Percentiles rank a stretch among this genome's conserved stretches.
These are phyloP conservation scores for Enteromius paludinosus DNA, from an alignment of 2,797 vertebrate genomes.

Conservation along the genomic window DNA sequence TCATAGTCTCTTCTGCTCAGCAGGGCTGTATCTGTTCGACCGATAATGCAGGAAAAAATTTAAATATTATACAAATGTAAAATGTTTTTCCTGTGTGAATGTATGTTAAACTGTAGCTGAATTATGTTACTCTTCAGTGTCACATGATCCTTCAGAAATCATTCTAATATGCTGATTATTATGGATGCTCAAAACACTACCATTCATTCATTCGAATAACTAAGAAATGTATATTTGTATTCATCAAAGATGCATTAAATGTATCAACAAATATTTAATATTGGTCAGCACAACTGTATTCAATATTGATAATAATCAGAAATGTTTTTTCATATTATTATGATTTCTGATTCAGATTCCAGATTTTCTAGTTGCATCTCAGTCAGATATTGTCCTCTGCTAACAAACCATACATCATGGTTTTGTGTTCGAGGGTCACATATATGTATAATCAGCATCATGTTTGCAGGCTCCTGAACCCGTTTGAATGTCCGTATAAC, in stretches of 20 bases:
- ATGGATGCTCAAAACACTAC: neutral
- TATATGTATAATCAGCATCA: neutral
- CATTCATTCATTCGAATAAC: too few relatives aligned
- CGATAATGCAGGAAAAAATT: neutral
- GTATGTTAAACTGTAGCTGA: neutral
- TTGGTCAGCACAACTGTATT: too few relatives aligned
- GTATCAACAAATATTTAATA: neutral
- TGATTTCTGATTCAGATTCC: neutral
- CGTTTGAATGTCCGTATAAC: slow-evolving; percentile 93
- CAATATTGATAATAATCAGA: neutral
- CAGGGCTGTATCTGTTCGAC: too few relatives aligned
- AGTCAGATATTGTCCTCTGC: too few relatives aligned
- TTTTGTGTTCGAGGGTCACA: too few relatives aligned
- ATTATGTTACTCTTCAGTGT: neutral
- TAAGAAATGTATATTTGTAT: neutral
- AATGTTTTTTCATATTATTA: neutral
- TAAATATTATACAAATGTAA: neutral
- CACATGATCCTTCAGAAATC: neutral
- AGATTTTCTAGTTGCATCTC: too few relatives aligned
- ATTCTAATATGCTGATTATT: neutral
- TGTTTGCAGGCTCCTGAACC: slow-evolving; percentile 86
- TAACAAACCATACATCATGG: too few relatives aligned
- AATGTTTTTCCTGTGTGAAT: neutral
- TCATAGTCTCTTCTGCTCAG: neutral
- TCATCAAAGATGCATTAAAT: neutral